Evolutionary conservation across 2,113 vertebrate genomes (phyloP), one percentile per base, ranked within the genome.

Genomic region (Leiothrix lutea): DNA sequence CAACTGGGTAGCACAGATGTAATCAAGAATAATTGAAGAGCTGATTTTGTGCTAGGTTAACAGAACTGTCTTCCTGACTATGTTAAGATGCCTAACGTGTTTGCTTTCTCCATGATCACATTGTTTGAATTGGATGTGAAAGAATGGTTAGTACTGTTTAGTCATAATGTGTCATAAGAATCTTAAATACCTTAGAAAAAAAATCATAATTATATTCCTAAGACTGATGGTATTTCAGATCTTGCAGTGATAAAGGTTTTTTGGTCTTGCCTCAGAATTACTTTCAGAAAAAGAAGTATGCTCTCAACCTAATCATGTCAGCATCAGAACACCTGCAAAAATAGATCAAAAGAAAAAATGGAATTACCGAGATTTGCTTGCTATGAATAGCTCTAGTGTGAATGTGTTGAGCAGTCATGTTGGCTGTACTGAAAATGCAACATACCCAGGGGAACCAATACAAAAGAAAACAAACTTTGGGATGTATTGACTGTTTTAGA

Each of bases 321-420:
- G 74, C 71, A 82, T 92, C 78, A 84, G 83, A 91, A 91, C 88
- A 96, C 81, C 94, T 95, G 95, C 90, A 96, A 96, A 95, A 97
- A 93, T 92, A 97, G 90, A 97, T 95, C 95, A 97, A 96, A 97
- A 90, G 88, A 90, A 89, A 88, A 91, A 77, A 57, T 8, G 2
- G 42, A 81, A 81, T 96, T 95, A 92, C 86, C 90, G 86, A 94
- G 80, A 58, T 80, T 93, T 94, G 66, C 56, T 69, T 89, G 87
- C 91, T 95, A 92, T 95, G 88, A 95, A 94, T 87, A 97, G 89
- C 67, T 25, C n/a, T 72, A 28, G 90, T 69, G 83, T 80, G 82
- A 94, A 89, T 77, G 51, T 51, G 53, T 82, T 92, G 90, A 92
- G 75, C 72, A 92, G 4, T 93, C 56, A 40, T 54, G 44, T 92